Conservation (phyloP, 2,797 vertebrate genomes). For the Aldrovandia affinis region DNA sequence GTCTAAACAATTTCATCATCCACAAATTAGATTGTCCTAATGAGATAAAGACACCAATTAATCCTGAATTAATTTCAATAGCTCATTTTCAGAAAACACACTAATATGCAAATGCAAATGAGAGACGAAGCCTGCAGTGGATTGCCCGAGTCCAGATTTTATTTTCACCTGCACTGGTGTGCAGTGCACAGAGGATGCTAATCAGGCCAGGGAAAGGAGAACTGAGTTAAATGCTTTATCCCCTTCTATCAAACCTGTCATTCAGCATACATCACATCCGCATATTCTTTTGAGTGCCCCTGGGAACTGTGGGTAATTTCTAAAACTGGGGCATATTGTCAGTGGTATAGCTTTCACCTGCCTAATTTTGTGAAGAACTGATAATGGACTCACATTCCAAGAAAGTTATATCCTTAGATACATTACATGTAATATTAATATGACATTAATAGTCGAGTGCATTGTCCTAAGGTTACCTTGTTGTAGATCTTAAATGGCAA, state of each 20-base stretch:
- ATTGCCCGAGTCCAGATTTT: slow-evolving; percentile 84
- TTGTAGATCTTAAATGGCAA: background rate
- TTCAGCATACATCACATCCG: too few species aligned
- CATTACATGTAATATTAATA: too few species aligned
- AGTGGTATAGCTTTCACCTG: background rate
- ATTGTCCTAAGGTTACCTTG: background rate
- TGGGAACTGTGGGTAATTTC: background rate
- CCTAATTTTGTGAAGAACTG: background rate
- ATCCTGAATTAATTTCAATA: slow-evolving; percentile 99
- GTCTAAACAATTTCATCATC: slow-evolving; percentile 99
- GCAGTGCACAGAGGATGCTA: slow-evolving; percentile 40
- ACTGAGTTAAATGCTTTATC: slow-evolving; percentile 61
- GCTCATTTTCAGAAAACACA: slow-evolving; percentile 99
- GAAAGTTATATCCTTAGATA: background rate
- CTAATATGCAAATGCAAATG: slow-evolving; percentile 99
- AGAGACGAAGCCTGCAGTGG: slow-evolving; percentile 89
- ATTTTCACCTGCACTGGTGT: slow-evolving; percentile 74
- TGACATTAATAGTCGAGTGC: too few species aligned
- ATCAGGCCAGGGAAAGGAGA: slow-evolving; percentile 6
- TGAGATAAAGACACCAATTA: slow-evolving; percentile 99
- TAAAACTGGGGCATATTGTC: background rate
- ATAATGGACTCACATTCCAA: background rate
- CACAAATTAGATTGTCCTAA: slow-evolving; percentile 99
- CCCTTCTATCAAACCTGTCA: slow-evolving; percentile 74
- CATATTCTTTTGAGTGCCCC: background rate